A percentile compares a stretch with the other conserved stretches of the same genome.
Evolutionary conservation across 2,888 invertebrate species (phyloP).

Genomic region (Nymphalis urticae): DNA sequence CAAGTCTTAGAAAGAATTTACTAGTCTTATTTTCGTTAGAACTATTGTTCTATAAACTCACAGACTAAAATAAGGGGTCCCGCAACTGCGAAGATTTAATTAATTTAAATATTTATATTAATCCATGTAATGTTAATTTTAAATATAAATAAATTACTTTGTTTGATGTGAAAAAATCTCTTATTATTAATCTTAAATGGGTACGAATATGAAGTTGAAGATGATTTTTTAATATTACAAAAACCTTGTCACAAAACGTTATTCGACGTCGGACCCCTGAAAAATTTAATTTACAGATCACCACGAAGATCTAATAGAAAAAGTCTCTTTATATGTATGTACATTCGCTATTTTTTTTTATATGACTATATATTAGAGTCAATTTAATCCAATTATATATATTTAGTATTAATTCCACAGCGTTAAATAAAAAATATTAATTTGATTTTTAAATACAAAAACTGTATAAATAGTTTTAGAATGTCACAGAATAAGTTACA

Average conservation of each 20-base stretch:
- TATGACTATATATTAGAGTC: conserved; percentile 12
- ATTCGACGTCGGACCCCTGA: neutral
- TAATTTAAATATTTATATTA: neutral
- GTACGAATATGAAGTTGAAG: too few relatives aligned
- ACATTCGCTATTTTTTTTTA: neutral
- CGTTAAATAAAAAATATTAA: conserved; percentile 22
- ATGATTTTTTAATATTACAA: too few relatives aligned
- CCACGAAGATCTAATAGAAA: conserved; percentile 20
- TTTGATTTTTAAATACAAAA: conserved; percentile 33
- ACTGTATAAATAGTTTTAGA: conserved; percentile 34
- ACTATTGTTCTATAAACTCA: neutral
- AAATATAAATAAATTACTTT: too few relatives aligned
- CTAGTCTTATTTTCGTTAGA: conserved; percentile 14
- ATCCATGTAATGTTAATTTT: neutral
- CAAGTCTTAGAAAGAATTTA: conserved; percentile 30
- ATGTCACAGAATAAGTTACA: conserved; percentile 32
- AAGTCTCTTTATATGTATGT: conserved; percentile 5
- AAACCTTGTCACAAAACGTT: too few relatives aligned
- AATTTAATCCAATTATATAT: conserved; percentile 18
- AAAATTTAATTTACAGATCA: conserved; percentile 3
- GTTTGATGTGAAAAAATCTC: too few relatives aligned
- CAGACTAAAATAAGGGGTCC: conserved; percentile 2
- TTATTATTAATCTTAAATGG: too few relatives aligned
- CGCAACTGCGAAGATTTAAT: too few relatives aligned
- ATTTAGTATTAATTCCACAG: conserved; percentile 7